Conservation (phyloP, 2,113 vertebrate genomes). For the Todiramphus saurophagus region DNA sequence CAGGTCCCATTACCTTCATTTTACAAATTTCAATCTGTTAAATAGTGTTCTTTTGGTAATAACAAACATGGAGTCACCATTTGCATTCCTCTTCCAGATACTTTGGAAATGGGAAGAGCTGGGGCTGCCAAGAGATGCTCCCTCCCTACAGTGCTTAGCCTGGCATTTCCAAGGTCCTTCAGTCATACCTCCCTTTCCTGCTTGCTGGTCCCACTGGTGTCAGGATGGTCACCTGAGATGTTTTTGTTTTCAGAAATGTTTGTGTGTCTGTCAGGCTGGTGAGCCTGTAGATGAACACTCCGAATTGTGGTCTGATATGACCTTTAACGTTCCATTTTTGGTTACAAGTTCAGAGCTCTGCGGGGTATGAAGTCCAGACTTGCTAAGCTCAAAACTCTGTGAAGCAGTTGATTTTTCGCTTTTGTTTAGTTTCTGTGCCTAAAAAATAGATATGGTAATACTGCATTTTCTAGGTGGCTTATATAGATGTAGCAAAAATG, state of each 20-base stretch:
- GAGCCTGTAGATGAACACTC: neutral
- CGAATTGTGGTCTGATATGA: neutral
- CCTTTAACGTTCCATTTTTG: neutral
- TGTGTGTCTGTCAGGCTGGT: neutral
- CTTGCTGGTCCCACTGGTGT: neutral
- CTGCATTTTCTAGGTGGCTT: neutral
- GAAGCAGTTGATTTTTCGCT: neutral
- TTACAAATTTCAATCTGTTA: neutral
- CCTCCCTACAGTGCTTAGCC: accelerated
- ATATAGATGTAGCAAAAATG: neutral
- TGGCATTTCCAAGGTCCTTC: neutral
- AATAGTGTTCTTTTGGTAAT: neutral
- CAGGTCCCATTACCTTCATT: neutral
- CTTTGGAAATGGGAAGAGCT: neutral
- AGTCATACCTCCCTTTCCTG: neutral
- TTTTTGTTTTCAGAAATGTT: neutral
- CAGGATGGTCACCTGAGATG: neutral
- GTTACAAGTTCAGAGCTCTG: neutral
- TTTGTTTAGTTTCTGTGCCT: neutral
- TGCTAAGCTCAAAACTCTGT: neutral
- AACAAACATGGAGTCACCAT: neutral
- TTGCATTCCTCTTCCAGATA: neutral
- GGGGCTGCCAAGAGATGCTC: neutral
- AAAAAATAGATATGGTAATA: neutral
- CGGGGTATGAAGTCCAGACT: neutral